phyloP scores from a whole-genome alignment of 2,888 invertebrate genomes.

The Campoplex capitator region DNA sequence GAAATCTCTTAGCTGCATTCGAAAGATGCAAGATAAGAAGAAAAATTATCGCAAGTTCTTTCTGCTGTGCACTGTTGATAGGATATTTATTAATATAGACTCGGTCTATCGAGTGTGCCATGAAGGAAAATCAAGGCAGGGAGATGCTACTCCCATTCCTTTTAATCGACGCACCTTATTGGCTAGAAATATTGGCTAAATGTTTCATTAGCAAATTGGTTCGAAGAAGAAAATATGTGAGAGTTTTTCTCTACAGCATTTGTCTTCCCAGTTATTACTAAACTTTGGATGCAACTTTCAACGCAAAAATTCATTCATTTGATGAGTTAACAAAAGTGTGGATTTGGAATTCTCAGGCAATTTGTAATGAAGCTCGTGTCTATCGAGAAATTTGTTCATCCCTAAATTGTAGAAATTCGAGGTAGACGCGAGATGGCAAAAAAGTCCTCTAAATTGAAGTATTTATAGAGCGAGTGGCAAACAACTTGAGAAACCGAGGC shows the following conservation, averaged over 20 bases:
- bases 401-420: slow-evolving; percentile 37
- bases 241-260: background rate
- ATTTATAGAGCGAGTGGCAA: slow-evolving; percentile 60
- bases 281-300: background rate
- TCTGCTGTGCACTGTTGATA: too few species aligned
- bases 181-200: too few species aligned
- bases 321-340: slow-evolving; percentile 26
- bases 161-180: too few species aligned
- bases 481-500: slow-evolving; percentile 50
- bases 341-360: slow-evolving; percentile 22
- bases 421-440: slow-evolving; percentile 1
- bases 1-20: background rate
- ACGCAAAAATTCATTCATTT: background rate
- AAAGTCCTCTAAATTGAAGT: slow-evolving; percentile 51
- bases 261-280: background rate
- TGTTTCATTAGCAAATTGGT: too few species aligned
- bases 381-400: slow-evolving; percentile 52
- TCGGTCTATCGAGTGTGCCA: too few species aligned
- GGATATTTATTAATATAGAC: too few species aligned
- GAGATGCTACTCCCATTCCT: too few species aligned
- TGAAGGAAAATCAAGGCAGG: too few species aligned
- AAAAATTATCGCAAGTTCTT: too few species aligned
- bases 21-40: background rate
- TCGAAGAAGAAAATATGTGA: too few species aligned
- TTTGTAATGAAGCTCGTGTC: slow-evolving; percentile 44